phyloP scores from a whole-genome alignment of 1,140 invertebrate species.

The Thrips palmi region DNA sequence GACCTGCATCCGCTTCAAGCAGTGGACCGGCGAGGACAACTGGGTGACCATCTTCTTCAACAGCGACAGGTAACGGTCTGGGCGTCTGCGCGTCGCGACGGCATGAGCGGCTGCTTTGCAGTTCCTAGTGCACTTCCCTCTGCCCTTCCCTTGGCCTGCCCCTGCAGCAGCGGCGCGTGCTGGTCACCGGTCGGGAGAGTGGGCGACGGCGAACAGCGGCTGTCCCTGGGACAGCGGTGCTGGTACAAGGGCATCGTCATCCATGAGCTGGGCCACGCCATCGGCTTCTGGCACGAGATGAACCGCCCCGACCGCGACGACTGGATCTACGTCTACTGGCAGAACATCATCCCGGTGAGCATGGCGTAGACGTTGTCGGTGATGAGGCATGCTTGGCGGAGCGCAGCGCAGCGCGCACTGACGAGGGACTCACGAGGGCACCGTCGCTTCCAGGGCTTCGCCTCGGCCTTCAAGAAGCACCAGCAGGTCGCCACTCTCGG shows the following conservation, averaged over 20 bases:
- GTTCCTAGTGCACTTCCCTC: too few species aligned
- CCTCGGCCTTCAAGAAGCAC: constrained; percentile 16
- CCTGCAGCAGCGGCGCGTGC: constrained; percentile 21
- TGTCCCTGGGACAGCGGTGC: constrained; percentile 21
- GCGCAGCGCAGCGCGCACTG: too few species aligned
- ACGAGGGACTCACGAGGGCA: not conserved
- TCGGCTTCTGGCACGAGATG: constrained; percentile 27
- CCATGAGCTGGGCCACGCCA: constrained; percentile 23
- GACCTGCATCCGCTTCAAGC: constrained; percentile 19
- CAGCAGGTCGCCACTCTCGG: constrained; percentile 14
- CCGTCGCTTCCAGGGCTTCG: constrained; percentile 13
- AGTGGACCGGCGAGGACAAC: constrained; percentile 18
- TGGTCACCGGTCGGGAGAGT: constrained; percentile 22
- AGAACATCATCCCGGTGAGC: constrained; percentile 19
- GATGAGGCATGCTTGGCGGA: too few species aligned
- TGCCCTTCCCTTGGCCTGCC: too few species aligned
- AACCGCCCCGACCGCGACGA: constrained; percentile 24
- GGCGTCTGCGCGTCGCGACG: too few species aligned
- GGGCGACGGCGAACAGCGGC: constrained; percentile 17
- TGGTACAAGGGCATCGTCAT: constrained; percentile 22
- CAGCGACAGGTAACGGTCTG: constrained; percentile 15
- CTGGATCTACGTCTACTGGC: constrained; percentile 21
- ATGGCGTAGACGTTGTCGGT: too few species aligned
- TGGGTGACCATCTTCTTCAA: constrained; percentile 19
- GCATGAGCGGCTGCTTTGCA: not conserved